These are phyloP conservation scores for Agriopis leucophaearia DNA, from an alignment of 2,888 invertebrate genomes.

Conservation along the genomic window DNA sequence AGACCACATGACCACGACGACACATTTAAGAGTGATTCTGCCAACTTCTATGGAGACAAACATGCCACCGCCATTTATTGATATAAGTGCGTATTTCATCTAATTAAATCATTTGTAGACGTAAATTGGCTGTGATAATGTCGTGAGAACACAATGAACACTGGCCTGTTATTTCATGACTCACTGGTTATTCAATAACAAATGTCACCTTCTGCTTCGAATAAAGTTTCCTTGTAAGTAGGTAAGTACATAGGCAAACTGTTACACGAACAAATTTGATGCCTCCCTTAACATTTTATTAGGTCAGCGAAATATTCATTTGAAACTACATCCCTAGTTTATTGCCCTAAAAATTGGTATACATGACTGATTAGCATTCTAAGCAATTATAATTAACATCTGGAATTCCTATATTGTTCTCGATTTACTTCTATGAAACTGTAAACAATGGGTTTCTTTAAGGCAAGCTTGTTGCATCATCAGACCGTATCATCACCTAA, in stretches of 20 bases:
- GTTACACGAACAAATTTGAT: no score
- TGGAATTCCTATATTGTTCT: neutral
- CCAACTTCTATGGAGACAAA: constrained; percentile 67
- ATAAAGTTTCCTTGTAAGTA: neutral
- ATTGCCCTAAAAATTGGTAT: neutral
- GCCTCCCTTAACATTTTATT: neutral
- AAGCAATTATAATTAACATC: neutral
- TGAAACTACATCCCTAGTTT: neutral
- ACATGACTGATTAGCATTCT: neutral
- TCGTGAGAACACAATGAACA: constrained; percentile 39
- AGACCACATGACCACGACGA: constrained; percentile 63
- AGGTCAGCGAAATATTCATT: neutral
- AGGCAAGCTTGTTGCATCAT: no score
- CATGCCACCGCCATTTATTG: constrained; percentile 74
- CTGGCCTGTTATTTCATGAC: constrained; percentile 26
- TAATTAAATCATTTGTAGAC: constrained; percentile 29
- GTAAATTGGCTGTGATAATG: constrained; percentile 38
- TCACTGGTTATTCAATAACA: constrained; percentile 30
- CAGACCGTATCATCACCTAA: no score
- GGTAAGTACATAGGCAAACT: no score
- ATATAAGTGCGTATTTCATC: constrained; percentile 67
- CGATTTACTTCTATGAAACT: neutral
- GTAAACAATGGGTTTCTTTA: no score
- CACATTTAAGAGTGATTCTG: constrained; percentile 76
- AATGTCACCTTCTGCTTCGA: constrained; percentile 9